A percentile compares a stretch with the other conserved stretches of the same genome.
These are phyloP conservation scores for Thamnaconus septentrionalis DNA, from an alignment of 2,113 vertebrate genomes.

Conservation along the genomic window DNA sequence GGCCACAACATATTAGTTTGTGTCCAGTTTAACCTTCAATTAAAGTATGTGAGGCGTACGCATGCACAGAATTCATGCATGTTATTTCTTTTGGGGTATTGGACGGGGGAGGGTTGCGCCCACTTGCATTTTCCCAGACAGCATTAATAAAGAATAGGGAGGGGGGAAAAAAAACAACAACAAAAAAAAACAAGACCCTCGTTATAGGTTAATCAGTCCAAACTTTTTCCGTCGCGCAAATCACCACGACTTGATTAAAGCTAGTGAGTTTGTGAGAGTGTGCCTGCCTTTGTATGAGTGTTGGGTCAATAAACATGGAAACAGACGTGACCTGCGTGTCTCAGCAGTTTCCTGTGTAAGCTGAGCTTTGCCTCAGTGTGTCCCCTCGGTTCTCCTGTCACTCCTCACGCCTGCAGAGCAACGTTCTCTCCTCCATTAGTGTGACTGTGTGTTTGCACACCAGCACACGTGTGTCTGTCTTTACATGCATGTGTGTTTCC, in stretches of 20 bases:
- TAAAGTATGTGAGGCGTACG: constrained; percentile 34
- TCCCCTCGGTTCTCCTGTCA: constrained; percentile 54
- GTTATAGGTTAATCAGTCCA: constrained; percentile 25
- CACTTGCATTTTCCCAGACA: constrained; percentile 24
- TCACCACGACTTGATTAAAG: constrained; percentile 32
- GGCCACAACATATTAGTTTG: constrained; percentile 67
- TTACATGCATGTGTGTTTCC: constrained; percentile 53
- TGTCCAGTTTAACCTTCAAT: constrained; percentile 75
- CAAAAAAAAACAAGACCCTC: constrained; percentile 22
- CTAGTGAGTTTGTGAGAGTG: constrained; percentile 18
- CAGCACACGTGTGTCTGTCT: constrained; percentile 47
- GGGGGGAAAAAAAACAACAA: constrained; percentile 16
- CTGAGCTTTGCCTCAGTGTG: constrained; percentile 36
- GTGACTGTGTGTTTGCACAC: constrained; percentile 33
- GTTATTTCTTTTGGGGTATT: constrained; percentile 7
- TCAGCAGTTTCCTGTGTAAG: constrained; percentile 73
- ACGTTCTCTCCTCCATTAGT: constrained; percentile 50
- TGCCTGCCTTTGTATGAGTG: constrained; percentile 43
- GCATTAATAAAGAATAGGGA: constrained; percentile 33
- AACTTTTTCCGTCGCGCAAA: constrained; percentile 12
- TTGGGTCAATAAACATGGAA: constrained; percentile 62
- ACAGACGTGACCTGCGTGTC: constrained; percentile 66
- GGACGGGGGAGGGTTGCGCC: constrained; percentile 22
- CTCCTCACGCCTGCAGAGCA: constrained; percentile 53
- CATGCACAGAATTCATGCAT: constrained; percentile 32